Evolutionary conservation across 2,113 vertebrate species (phyloP).

Genomic region (Brachypteracias leptosomus): DNA sequence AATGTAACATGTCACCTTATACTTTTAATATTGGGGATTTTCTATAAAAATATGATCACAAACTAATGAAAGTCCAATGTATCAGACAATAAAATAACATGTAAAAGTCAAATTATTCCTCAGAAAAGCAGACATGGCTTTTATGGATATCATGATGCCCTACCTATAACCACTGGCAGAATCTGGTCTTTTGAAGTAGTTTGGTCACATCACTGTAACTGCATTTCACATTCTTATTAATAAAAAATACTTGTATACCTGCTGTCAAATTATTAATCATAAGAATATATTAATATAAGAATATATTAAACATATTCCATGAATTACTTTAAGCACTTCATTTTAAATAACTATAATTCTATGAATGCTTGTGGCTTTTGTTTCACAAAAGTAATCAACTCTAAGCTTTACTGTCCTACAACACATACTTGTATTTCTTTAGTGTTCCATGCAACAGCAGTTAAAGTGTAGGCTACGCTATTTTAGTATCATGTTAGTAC

Average conservation of each 20-base stretch:
- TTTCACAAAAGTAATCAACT: not conserved
- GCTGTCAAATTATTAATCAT: not conserved
- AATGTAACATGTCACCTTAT: not conserved
- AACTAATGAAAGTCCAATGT: not conserved
- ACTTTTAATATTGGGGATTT: not conserved
- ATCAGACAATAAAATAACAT: not conserved
- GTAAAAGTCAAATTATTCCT: not conserved
- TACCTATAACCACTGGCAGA: not conserved
- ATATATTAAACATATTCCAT: not conserved
- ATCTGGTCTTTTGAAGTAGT: not conserved
- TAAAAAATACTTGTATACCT: not conserved
- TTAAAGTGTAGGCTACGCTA: not conserved
- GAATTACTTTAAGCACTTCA: not conserved
- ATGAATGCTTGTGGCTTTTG: not conserved
- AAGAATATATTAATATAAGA: not conserved
- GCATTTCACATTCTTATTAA: not conserved
- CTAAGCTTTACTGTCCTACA: not conserved
- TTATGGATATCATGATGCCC: not conserved
- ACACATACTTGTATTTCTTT: not conserved
- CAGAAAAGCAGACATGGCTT: not conserved
- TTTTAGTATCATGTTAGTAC: not conserved
- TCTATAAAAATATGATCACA: not conserved
- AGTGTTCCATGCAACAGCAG: not conserved
- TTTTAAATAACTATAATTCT: not conserved
- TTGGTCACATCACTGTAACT: not conserved